Evolutionary conservation across 2,888 invertebrate species (phyloP).

Genomic region (Antheraea yamamai): DNA sequence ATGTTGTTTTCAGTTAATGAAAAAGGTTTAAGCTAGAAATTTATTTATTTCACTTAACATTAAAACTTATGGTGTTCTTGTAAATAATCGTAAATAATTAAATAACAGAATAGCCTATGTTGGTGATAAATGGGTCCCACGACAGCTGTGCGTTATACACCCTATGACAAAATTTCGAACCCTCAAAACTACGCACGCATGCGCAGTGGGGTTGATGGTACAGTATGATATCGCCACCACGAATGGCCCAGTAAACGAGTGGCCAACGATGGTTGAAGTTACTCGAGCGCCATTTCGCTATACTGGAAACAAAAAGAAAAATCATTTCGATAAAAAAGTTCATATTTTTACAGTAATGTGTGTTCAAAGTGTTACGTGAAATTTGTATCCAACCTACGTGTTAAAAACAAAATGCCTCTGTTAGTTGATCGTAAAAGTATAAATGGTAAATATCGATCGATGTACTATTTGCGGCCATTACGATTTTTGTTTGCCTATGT

Average conservation of each 20-base stretch:
- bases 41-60: background rate
- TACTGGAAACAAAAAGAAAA: constrained; percentile 38
- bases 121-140: background rate
- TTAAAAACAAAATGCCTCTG: constrained; percentile 63
- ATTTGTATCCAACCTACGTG: constrained; percentile 34
- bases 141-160: constrained; percentile 64
- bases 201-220: constrained; percentile 69
- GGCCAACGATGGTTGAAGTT: constrained; percentile 64
- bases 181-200: constrained; percentile 74
- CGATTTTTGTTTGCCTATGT: constrained; percentile 28
- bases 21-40: background rate
- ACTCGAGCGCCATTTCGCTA: constrained; percentile 52
- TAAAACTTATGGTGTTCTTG: background rate
- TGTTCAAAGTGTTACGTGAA: constrained; percentile 60
- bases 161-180: constrained; percentile 67
- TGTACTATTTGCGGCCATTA: constrained; percentile 63
- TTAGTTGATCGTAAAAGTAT: constrained; percentile 63
- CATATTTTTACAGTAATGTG: constrained; percentile 54
- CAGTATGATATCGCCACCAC: constrained; percentile 54
- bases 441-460: constrained; percentile 79
- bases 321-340: constrained; percentile 34
- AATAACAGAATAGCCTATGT: background rate
- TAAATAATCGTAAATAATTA: background rate
- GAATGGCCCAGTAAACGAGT: constrained; percentile 57
- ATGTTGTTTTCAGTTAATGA: background rate